phyloP scores from a whole-genome alignment of 2,113 vertebrate genomes.

The Xenus cinereus region DNA sequence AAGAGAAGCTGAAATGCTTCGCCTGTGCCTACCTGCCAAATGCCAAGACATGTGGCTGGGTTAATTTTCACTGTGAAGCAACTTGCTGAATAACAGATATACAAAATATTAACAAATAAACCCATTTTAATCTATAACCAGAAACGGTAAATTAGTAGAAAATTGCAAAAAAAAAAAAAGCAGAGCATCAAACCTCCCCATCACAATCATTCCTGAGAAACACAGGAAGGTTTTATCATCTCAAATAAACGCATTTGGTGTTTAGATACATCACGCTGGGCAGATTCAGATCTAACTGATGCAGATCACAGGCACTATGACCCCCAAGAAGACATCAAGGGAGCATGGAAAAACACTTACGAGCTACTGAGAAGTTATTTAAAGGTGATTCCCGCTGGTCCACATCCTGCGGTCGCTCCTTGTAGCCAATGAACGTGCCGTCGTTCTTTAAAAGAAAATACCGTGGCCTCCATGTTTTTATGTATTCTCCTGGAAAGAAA shows the following conservation, averaged over 20 bases:
- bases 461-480: constrained; percentile 95
- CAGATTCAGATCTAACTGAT: background rate
- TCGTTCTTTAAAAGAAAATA: constrained; percentile 96
- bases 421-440: constrained; percentile 96
- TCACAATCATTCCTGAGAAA: background rate
- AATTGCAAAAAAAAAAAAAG: background rate
- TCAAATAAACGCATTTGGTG: background rate
- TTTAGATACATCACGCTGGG: background rate
- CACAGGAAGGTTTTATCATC: background rate
- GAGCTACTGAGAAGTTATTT: constrained; percentile 98
- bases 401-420: constrained; percentile 92
- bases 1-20: background rate
- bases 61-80: background rate
- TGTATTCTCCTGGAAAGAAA: constrained; percentile 88
- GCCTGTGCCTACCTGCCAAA: background rate
- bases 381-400: constrained; percentile 94
- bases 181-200: background rate
- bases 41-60: rapidly evolving
- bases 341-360: constrained; percentile 78
- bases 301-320: background rate
- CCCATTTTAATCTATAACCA: background rate
- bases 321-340: background rate
- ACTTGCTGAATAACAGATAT: background rate
- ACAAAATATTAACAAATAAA: background rate
- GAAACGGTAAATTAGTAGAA: background rate